Base-by-base conservation (phyloP, 2,113 vertebrate genomes). In the Podocnemis expansa region DNA sequence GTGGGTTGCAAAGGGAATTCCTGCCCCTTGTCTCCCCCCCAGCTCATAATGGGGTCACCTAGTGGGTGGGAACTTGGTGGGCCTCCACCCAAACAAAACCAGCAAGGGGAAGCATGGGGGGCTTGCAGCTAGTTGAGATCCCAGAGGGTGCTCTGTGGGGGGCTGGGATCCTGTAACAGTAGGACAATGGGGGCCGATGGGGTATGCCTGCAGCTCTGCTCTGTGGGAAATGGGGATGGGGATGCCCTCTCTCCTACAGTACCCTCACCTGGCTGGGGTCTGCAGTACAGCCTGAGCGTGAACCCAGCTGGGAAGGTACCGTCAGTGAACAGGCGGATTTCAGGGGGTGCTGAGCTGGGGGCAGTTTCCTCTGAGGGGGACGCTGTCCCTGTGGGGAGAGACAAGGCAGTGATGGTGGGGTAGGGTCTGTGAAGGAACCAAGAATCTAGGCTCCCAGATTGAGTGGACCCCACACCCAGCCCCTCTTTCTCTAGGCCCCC, bases 241-340 rank as follows among this genome's bases (percentile, higher is more conserved):
- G n/a, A 45, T 55, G 78, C 78, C 41, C 80, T 47, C 84, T 88
- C 9, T 49, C 56, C 1, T 84, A 78, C 0, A 25, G 56, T 5
- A 9, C 56, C 22, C 82, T 51, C 13, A 94, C 95, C 87, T 81
- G 82, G 93, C 89, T 97, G 97, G 8, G 96, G 87, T 67, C 95
- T 96, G 87, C 97, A 97, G 87, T 97, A 97, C 43, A 97, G 95
- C 81, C 95, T 97, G 9, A 97, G 95, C 76, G 95, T 96, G 0
- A 97, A 97, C 75, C 97, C 97, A 0, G 96, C 93, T 0, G 97
- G 97, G 38, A 97, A 97, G 94, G 93, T 97, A 78, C 97, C 97
- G 0, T 97, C 97, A 0, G 97, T 97, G 94, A 97, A 97, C 52
- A 97, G 96, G 1, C 97, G 95, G 81, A 97, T 97, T 82, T 97